phyloP scores from a whole-genome alignment of 2,797 vertebrate species.

The Apogon talboti region DNA sequence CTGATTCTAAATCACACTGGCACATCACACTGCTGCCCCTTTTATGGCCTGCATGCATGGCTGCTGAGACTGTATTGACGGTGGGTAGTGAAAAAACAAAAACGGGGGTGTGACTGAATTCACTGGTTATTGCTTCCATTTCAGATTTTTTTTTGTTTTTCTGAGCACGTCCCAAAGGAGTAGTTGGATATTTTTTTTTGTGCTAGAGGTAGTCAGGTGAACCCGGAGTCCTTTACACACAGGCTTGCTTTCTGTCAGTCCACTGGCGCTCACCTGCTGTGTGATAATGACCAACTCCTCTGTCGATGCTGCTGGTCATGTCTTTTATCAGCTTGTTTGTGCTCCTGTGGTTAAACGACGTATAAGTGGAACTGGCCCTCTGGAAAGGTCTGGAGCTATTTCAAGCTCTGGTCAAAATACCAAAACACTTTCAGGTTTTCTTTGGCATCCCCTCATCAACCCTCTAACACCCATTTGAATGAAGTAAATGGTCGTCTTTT shows the following conservation, averaged over 20 bases:
- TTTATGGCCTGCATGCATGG: constrained; percentile 47
- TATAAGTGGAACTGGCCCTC: constrained; percentile 62
- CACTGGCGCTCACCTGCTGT: constrained; percentile 54
- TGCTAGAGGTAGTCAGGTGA: constrained; percentile 35
- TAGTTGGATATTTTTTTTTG: constrained; percentile 21
- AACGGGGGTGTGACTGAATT: constrained; percentile 28
- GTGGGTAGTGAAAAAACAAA: constrained; percentile 17
- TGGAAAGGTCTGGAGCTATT: constrained; percentile 77
- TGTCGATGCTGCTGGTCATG: constrained; percentile 34
- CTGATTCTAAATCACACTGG: constrained; percentile 68
- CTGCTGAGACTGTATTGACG: constrained; percentile 45
- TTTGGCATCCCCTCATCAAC: constrained; percentile 70
- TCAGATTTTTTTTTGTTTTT: constrained; percentile 8
- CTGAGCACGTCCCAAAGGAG: constrained; percentile 9
- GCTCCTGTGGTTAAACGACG: constrained; percentile 65
- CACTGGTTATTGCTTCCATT: constrained; percentile 25
- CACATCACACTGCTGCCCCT: constrained; percentile 53
- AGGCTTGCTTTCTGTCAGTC: constrained; percentile 28
- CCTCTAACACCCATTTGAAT: constrained; percentile 58
- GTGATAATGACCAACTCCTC: constrained; percentile 66
- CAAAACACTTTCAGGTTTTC: constrained; percentile 80
- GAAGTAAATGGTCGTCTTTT: constrained; percentile 66
- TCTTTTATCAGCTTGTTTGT: constrained; percentile 73
- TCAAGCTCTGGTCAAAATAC: constrained; percentile 66
- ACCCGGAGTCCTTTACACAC: constrained; percentile 9